Conservation (phyloP, 2,113 vertebrate species). For the Connochaetes taurinus region DNA sequence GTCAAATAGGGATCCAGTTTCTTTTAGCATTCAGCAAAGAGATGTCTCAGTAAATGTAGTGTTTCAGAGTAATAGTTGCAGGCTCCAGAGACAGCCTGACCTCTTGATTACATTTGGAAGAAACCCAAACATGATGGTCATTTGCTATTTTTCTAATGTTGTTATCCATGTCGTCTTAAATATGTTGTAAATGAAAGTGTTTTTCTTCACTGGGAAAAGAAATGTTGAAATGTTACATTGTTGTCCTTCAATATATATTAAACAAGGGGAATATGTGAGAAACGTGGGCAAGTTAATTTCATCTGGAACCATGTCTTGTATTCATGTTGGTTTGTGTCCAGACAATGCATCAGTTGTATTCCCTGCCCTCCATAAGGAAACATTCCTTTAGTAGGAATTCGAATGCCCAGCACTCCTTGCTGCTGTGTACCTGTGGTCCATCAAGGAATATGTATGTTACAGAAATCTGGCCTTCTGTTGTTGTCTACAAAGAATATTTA, state of each 20-base stretch:
- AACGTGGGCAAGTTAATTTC: background rate
- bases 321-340: background rate
- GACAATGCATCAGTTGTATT: background rate
- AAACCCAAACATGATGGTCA: slow-evolving; percentile 35
- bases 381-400: background rate
- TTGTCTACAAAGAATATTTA: slow-evolving; percentile 3
- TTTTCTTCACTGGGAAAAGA: slow-evolving; percentile 80
- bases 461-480: background rate
- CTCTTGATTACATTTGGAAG: slow-evolving; percentile 34
- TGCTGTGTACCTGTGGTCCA: background rate
- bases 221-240: background rate
- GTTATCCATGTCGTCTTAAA: slow-evolving; percentile 63
- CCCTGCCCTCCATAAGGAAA: background rate
- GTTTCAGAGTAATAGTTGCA: slow-evolving; percentile 27
- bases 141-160: slow-evolving; percentile 64
- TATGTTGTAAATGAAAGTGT: slow-evolving; percentile 75
- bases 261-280: background rate
- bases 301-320: background rate
- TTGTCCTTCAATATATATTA: background rate
- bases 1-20: slow-evolving; percentile 41
- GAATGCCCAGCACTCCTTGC: background rate
- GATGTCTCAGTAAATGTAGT: slow-evolving; percentile 17
- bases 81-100: slow-evolving; percentile 37
- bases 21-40: slow-evolving; percentile 20
- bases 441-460: background rate